These are phyloP conservation scores for Esox lucius DNA, from an alignment of 2,797 vertebrate species.

Conservation along the genomic window DNA sequence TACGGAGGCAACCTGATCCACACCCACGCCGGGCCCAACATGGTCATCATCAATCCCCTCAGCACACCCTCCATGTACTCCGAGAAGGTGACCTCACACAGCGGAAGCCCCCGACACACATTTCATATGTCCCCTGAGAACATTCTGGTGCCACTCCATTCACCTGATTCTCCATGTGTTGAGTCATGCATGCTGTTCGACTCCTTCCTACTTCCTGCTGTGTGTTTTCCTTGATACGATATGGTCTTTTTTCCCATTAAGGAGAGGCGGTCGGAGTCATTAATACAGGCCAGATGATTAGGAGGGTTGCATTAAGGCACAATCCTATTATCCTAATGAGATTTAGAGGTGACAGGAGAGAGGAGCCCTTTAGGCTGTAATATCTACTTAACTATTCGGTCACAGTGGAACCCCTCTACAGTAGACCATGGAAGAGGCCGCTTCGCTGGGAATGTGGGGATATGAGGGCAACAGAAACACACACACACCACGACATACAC, in stretches of 20 bases:
- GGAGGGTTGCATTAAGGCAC: background rate
- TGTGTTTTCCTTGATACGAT: background rate
- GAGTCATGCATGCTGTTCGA: background rate
- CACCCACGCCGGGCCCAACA: slow-evolving; percentile 86
- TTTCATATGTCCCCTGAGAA: background rate
- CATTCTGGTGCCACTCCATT: background rate
- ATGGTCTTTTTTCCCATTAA: background rate
- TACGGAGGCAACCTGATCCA: slow-evolving; percentile 92
- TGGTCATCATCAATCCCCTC: slow-evolving; percentile 92
- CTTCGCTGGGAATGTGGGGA: background rate
- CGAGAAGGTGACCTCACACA: slow-evolving; percentile 82
- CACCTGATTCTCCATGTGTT: background rate
- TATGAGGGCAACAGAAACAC: background rate
- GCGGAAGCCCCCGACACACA: background rate
- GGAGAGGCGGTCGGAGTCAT: slow-evolving; percentile 6
- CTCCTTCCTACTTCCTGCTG: background rate
- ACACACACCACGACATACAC: too few relatives aligned
- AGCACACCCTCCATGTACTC: slow-evolving; percentile 96
- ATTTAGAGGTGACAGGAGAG: slow-evolving; percentile 14
- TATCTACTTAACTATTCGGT: background rate
- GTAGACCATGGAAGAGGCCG: background rate
- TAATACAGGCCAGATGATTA: slow-evolving; percentile 19
- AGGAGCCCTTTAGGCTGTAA: slow-evolving; percentile 2
- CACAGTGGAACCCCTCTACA: background rate
- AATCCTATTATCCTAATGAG: slow-evolving; percentile 22